These are phyloP conservation scores for Hippocampus comes DNA, from an alignment of 2,113 vertebrate genomes.

Conservation along the genomic window DNA sequence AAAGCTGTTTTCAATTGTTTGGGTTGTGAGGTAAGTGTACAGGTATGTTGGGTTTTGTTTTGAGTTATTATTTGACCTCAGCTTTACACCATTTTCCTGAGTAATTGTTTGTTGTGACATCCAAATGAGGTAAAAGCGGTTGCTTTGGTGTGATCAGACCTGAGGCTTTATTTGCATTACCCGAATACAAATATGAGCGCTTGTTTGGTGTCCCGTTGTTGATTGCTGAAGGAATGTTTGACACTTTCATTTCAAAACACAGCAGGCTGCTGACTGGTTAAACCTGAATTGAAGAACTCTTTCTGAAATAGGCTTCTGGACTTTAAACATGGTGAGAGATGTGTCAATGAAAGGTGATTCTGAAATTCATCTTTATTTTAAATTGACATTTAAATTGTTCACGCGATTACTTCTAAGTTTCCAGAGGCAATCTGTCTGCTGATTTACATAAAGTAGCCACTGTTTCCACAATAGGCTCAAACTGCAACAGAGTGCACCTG, in stretches of 20 bases:
- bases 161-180: not conserved
- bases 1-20: no score
- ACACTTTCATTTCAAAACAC: not conserved
- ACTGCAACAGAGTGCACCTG: not conserved
- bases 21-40: not conserved
- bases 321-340: not conserved
- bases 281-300: not conserved
- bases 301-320: not conserved
- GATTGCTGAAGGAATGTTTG: not conserved
- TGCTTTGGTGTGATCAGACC: not conserved
- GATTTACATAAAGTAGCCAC: not conserved
- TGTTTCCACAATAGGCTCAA: not conserved
- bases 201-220: not conserved
- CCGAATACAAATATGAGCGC: not conserved
- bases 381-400: not conserved
- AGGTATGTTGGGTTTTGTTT: not conserved
- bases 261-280: not conserved
- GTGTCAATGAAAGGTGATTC: not conserved
- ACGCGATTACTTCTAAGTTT: not conserved
- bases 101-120: not conserved
- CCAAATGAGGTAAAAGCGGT: not conserved
- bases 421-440: not conserved
- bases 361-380: not conserved
- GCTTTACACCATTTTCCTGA: not conserved
- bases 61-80: not conserved